phyloP scores from a whole-genome alignment of 2,888 invertebrate species.

The Ectobius pallidus region DNA sequence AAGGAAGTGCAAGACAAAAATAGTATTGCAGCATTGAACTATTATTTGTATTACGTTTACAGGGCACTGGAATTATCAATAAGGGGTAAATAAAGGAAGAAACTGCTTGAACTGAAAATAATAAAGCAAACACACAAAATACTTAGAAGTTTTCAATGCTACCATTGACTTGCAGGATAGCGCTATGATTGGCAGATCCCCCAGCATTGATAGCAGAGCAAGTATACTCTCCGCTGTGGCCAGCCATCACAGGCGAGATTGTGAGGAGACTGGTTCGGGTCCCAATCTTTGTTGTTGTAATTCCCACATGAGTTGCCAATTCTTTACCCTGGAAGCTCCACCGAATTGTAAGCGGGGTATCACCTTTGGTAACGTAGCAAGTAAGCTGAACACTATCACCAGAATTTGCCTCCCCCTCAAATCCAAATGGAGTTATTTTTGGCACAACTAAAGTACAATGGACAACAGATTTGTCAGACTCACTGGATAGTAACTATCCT shows the following conservation, averaged over 20 bases:
- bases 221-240: constrained; percentile 62
- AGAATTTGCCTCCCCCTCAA: constrained; percentile 64
- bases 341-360: constrained; percentile 62
- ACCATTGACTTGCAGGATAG: constrained; percentile 78
- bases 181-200: constrained; percentile 70
- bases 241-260: constrained; percentile 60
- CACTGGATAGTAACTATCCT: too few species aligned
- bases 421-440: constrained; percentile 60
- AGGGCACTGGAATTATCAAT: too few species aligned
- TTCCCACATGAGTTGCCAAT: constrained; percentile 46
- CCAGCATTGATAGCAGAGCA: constrained; percentile 73
- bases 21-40: too few species aligned
- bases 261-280: constrained; percentile 59
- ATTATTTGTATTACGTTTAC: too few species aligned
- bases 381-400: constrained; percentile 73
- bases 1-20: too few species aligned
- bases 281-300: constrained; percentile 54
- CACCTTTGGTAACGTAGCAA: constrained; percentile 74
- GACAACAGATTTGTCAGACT: too few species aligned
- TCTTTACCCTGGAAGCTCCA: constrained; percentile 72
- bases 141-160: too few species aligned
- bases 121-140: too few species aligned
- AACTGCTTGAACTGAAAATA: too few species aligned
- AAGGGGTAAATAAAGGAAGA: too few species aligned
- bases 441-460: constrained; percentile 55